Conservation (phyloP, 2,113 vertebrate species). For the Candoia aspera region DNA sequence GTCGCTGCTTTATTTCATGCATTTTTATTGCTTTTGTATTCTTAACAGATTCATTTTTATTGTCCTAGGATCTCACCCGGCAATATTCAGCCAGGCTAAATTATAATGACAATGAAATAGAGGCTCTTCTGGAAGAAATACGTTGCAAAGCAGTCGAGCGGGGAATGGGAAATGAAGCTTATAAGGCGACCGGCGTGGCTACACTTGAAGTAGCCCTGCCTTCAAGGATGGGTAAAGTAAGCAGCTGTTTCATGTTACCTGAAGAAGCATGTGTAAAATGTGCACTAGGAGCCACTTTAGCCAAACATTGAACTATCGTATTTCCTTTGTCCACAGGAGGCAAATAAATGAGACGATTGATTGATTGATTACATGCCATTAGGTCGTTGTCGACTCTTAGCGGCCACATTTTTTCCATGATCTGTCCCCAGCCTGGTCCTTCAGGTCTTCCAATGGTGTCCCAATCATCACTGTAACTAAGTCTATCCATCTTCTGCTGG, state of each 20-base stretch:
- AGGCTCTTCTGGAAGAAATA: conserved; percentile 83
- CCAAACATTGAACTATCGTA: not conserved
- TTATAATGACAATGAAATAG: conserved; percentile 73
- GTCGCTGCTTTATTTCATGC: not conserved
- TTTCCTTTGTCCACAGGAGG: not conserved
- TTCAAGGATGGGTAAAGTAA: conserved; percentile 72
- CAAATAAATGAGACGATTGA: rapidly evolving
- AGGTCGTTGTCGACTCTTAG: not conserved
- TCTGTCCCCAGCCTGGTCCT: not conserved
- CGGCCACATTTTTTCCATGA: not conserved
- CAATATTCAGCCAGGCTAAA: conserved; percentile 78
- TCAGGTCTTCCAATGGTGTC: not conserved
- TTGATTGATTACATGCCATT: not conserved
- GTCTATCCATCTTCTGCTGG: not conserved
- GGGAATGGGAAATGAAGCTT: conserved; percentile 84
- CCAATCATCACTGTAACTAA: not conserved
- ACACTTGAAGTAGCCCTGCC: conserved; percentile 88
- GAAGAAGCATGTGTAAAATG: not conserved
- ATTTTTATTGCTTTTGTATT: not conserved
- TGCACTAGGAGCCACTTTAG: not conserved
- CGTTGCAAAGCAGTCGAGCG: conserved; percentile 82
- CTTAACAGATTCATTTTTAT: conserved; percentile 32
- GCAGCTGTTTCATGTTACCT: conserved; percentile 28
- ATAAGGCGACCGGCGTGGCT: conserved; percentile 82
- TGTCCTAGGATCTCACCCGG: conserved; percentile 80